A percentile compares a stretch with the other conserved stretches of the same genome.
Evolutionary conservation across 2,888 invertebrate species (phyloP).

Genomic region (Ormyrus nitidulus): DNA sequence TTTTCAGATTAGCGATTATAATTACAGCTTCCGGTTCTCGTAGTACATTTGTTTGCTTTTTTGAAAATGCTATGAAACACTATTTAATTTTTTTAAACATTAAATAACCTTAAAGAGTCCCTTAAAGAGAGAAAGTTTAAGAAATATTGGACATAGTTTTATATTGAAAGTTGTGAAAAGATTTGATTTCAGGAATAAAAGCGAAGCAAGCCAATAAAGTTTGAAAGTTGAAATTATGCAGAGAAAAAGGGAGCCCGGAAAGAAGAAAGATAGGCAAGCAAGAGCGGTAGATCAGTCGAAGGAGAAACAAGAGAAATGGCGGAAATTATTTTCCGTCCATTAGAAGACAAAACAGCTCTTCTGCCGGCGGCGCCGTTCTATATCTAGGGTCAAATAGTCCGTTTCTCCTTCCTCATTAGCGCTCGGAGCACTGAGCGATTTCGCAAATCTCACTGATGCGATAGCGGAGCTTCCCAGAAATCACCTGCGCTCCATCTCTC

Average conservation of each 20-base stretch:
- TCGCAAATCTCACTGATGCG: slow-evolving; percentile 41
- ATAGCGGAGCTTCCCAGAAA: slow-evolving; percentile 32
- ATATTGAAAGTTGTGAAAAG: too few species aligned
- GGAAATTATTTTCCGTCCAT: slow-evolving; percentile 43
- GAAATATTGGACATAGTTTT: too few species aligned
- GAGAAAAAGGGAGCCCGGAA: background rate
- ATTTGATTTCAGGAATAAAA: too few species aligned
- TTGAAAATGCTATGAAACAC: too few species aligned
- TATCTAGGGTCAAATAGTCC: background rate
- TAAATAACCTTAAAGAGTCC: too few species aligned
- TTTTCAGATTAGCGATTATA: too few species aligned
- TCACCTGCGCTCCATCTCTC: slow-evolving; percentile 36
- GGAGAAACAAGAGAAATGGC: slow-evolving; percentile 26
- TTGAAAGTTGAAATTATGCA: background rate
- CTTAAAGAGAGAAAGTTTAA: too few species aligned
- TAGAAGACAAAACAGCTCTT: slow-evolving; percentile 37
- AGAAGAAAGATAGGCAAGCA: background rate
- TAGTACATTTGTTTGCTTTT: too few species aligned
- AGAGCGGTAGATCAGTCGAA: too few species aligned
- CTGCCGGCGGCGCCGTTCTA: background rate
- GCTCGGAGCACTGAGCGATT: slow-evolving; percentile 40
- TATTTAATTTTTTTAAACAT: too few species aligned
- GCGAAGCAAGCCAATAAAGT: background rate
- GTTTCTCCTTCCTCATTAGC: slow-evolving; percentile 36
- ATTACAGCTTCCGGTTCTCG: too few species aligned